These are phyloP conservation scores for Asteroscopus sphinx DNA, from an alignment of 2,888 invertebrate genomes.

Conservation along the genomic window DNA sequence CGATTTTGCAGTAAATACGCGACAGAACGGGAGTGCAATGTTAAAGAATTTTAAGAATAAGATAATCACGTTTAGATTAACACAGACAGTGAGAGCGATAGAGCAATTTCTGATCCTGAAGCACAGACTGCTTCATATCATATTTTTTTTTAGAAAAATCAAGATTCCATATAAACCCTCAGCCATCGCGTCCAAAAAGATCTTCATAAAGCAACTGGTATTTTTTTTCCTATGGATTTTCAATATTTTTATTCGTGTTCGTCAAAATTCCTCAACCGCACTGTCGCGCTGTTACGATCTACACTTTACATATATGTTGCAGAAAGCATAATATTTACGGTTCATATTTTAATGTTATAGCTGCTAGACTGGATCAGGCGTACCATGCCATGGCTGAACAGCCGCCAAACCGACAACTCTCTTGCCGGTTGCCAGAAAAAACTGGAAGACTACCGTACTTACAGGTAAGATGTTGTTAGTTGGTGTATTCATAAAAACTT, in stretches of 20 bases:
- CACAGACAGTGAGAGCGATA: no score
- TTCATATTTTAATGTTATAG: conserved; percentile 80
- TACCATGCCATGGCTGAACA: conserved; percentile 99
- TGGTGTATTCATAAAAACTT: neutral
- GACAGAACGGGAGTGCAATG: neutral
- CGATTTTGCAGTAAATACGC: neutral
- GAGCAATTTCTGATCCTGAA: no score
- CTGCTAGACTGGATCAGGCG: conserved; percentile 99
- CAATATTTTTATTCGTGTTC: no score
- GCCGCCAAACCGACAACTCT: conserved; percentile 99
- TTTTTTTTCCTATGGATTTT: no score
- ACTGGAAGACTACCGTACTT: conserved; percentile 99
- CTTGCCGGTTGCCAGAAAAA: conserved; percentile 99
- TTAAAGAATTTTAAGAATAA: neutral
- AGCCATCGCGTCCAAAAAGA: neutral
- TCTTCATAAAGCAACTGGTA: neutral
- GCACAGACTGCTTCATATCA: no score
- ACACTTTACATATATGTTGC: conserved; percentile 19
- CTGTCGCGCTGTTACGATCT: neutral
- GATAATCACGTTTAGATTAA: neutral
- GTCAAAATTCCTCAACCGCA: no score
- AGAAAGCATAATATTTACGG: conserved; percentile 16
- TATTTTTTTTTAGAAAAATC: no score
- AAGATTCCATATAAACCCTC: neutral
- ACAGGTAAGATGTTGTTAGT: conserved; percentile 88